These are phyloP conservation scores for Chionoecetes opilio DNA, from an alignment of 1,140 invertebrate genomes.

Conservation along the genomic window DNA sequence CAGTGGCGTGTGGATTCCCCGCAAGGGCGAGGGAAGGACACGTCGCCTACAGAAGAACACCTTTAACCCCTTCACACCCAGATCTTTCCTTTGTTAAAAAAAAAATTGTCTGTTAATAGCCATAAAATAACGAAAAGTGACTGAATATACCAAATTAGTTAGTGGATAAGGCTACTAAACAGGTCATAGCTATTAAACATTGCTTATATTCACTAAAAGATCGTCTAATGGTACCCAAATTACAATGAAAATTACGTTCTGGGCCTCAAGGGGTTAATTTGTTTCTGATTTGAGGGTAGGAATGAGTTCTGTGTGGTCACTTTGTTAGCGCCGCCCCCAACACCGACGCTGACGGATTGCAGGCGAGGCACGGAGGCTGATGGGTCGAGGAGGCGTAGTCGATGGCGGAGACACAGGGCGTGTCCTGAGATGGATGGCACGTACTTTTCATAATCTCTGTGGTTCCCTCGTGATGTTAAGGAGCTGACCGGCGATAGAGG, in stretches of 20 bases:
- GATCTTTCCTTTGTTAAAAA: too few species aligned
- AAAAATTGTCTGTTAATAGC: too few species aligned
- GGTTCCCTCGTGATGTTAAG: background rate
- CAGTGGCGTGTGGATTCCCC: background rate
- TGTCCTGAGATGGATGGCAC: background rate
- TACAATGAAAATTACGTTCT: too few species aligned
- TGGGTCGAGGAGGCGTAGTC: background rate
- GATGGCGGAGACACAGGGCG: background rate
- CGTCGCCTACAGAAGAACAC: background rate
- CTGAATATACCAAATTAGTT: too few species aligned
- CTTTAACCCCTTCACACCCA: too few species aligned
- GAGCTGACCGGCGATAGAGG: conserved; percentile 13
- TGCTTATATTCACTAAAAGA: too few species aligned
- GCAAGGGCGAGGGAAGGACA: background rate
- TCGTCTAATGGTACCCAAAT: too few species aligned
- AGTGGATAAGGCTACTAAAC: too few species aligned
- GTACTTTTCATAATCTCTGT: background rate
- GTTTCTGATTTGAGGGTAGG: background rate
- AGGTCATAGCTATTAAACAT: too few species aligned
- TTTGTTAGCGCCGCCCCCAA: background rate
- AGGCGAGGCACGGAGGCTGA: background rate
- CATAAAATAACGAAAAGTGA: too few species aligned
- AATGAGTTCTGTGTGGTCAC: background rate
- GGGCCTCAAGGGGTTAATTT: too few species aligned
- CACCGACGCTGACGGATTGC: background rate